Base-by-base conservation (phyloP, 2,888 invertebrate species). In the Lacanobia oleracea region DNA sequence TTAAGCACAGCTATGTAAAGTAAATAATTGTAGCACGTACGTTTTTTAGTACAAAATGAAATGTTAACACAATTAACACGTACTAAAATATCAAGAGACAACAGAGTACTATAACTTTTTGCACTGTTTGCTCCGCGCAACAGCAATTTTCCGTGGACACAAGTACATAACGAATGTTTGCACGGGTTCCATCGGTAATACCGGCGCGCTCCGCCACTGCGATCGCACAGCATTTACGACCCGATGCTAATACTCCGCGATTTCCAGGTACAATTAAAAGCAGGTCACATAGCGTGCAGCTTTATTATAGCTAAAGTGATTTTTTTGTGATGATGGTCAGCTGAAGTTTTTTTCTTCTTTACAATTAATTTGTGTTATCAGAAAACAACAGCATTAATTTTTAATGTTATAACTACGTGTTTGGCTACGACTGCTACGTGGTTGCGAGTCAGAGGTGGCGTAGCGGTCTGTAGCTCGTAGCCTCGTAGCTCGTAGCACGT, bases 161-260 rank as follows among this genome's bases (percentile, higher is more conserved):
- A 71, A 83, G 82, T 82, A 84, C 82, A 77, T 86, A 88, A 85
- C 85, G 87, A 86, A 88, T 87, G 87, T 88, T 90, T 87, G 86
- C 82, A 78, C 81, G 86, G 86, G 83, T 82, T 87, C 76, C 82
- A 74, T 66, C 76, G 33, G 72, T 86, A 86, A 86, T 84, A 80
- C 80, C 76, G 61, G 53, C 37, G 57, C 37, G 73, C 77, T n/a
- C 21, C 21, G 40, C 12, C 77, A 78, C 79, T 82, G 77, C 77
- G 77, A 65, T 79, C 77, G 71, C 67, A 57, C 67, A 71, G 67
- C 79, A 65, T 72, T 65, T 69, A 77, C 71, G 77, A 86, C 65
- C 67, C 51, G 73, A 75, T 75, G 71, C 75, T 84, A 84, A 84
- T 86, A 77, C 67, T 50, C 12, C 59, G 45, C 84, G 61, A 76